Base-by-base conservation (phyloP, 1,140 invertebrate species). In the Tribolium castaneum region DNA sequence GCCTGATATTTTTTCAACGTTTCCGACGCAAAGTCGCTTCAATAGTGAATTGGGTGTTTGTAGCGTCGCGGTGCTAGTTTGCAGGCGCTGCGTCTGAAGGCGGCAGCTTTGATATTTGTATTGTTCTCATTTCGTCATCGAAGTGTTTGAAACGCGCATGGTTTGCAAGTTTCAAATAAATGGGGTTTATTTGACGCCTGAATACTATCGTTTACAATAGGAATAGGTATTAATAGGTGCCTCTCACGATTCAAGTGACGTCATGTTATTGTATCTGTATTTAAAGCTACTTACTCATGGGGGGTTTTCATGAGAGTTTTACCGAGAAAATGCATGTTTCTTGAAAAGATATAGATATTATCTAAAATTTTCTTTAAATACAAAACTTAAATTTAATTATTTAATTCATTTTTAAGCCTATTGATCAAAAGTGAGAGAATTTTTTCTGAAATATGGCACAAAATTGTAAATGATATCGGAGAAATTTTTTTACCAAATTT, bases 81-180 rank as follows among this genome's bases (percentile, higher is more conserved):
- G 59, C 59, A 66, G 59, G 59, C 59, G 59, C 30, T 34, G 35
- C 30, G 59, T 30, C 59, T 35, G 59, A 66, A 66, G 59, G 59
- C 59, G 59, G 59, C 59, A 66, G 59, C 59, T 66, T 66, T 66
- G 59, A 66, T 35, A 66, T 66, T 66, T 66, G 59, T 66, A 66
- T 66, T 66, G 59, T 66, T 66, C 59, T 35, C 59, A 35, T 66
- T 66, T 66, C 59, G 30, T 66, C 59, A 66, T 66, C 25, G 30
- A 66, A 10, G 22, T 25, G 22, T 30, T 62, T 30, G 19, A 62
- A 62, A 35, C 30, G 59, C 59, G 59, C 59, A 66, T 66, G 59
- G 25, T 66, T 66, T 22, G 5, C 1, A 34, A 35, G 59, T 45
- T 66, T 34, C 30, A 66, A 66, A 66, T 59, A 22, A 59, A 59